These are phyloP conservation scores for Theristicus caerulescens DNA, from an alignment of 2,113 vertebrate species.

Conservation along the genomic window DNA sequence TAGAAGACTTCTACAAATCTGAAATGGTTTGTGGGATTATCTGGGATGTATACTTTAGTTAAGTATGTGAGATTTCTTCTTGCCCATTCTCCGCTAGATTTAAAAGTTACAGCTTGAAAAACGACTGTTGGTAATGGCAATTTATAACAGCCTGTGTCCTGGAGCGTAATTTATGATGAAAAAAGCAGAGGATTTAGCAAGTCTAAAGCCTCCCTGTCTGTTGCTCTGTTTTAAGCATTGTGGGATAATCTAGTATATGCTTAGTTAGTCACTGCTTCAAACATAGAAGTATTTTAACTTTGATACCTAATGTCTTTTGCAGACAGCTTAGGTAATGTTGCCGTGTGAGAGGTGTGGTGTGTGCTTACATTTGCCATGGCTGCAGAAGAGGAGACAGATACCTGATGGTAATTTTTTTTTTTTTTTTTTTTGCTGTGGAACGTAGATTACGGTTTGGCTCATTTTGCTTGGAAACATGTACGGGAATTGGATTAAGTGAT, in stretches of 20 bases:
- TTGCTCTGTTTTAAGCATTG: constrained; percentile 1
- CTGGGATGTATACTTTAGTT: not conserved
- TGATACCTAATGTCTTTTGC: constrained; percentile 8
- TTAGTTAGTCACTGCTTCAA: not conserved
- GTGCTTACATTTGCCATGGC: not conserved
- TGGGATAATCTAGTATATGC: not conserved
- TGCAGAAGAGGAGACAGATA: not conserved
- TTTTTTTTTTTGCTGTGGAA: not conserved
- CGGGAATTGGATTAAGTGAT: fast-evolving
- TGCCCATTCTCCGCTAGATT: not conserved
- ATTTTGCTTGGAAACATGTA: not conserved
- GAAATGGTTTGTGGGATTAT: constrained; percentile 18
- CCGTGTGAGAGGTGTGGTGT: not conserved
- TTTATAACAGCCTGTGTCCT: not conserved
- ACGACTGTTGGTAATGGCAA: not conserved
- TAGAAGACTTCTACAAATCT: not conserved
- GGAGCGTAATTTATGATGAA: not conserved
- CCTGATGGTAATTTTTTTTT: not conserved
- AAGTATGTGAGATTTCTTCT: constrained; percentile 22
- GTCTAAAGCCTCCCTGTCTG: not conserved
- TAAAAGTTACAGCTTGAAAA: constrained; percentile 31
- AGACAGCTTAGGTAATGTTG: not conserved
- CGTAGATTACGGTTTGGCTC: fast-evolving
- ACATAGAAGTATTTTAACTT: not conserved
- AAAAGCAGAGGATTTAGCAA: constrained; percentile 4